These are phyloP conservation scores for Loxodonta africana DNA, from an alignment of 2,113 vertebrate genomes.

Conservation along the genomic window DNA sequence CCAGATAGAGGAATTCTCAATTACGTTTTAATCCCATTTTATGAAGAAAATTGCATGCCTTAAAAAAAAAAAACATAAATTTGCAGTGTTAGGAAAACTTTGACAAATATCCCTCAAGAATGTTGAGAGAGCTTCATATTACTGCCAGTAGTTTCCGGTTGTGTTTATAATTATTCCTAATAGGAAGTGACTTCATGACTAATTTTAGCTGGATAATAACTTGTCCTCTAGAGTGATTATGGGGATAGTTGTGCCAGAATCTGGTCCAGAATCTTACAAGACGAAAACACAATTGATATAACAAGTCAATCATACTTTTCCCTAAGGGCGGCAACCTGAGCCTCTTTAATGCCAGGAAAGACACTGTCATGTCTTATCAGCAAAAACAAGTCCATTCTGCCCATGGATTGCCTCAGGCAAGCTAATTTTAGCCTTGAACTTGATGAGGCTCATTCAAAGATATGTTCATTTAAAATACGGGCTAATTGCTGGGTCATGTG, in stretches of 20 bases:
- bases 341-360: neutral
- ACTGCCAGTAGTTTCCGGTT: neutral
- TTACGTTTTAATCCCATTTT: neutral
- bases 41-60: neutral
- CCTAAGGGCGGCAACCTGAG: neutral
- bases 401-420: neutral
- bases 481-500: too few relatives aligned
- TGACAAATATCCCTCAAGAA: neutral
- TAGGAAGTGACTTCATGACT: neutral
- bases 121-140: neutral
- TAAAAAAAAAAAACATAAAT: neutral
- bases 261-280: neutral
- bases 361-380: neutral
- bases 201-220: neutral
- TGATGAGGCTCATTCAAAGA: neutral
- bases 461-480: constrained; percentile 19
- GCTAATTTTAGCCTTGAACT: constrained; percentile 2
- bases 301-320: neutral
- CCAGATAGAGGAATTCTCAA: neutral
- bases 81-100: neutral
- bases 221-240: neutral
- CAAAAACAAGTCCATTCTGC: neutral
- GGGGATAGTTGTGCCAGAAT: neutral
- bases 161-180: constrained; percentile 2
- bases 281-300: neutral